Base-by-base conservation (phyloP, 2,113 vertebrate genomes). In the Notothenia rossii region DNA sequence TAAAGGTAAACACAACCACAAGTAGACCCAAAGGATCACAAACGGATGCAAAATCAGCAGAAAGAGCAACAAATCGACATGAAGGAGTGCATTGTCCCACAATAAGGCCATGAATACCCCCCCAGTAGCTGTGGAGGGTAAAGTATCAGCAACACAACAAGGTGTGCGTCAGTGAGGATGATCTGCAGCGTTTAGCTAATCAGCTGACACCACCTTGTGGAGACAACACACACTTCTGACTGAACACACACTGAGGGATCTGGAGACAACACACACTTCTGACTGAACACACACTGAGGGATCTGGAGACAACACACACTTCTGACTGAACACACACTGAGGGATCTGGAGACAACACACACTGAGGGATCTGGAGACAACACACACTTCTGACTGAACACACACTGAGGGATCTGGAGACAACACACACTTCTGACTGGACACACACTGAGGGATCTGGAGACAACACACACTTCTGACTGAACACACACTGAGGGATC, bases 141-240 rank as follows among this genome's bases (percentile, higher is more conserved):
- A 36, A 11, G 53, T 5, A 36, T 62, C 61, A 59, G 22, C 12
- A 18, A 46, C 76, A 58, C 63, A 51, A 7, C 12, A 8, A 45
- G 29, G 51, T 11, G 13, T 63, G 15, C 15, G 10, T 33, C 61
- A 46, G 53, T 63, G 68, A 69, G 40, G 72, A 73, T 81, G 55
- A 82, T 51, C 56, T 64, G 50, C 56, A 76, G 15, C 51, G 58
- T 62, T 65, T 77, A 91, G 83, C 84, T 92, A 92, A 93, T 94
- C 91, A 93, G 77, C 82, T 85, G 91, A 91, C 94, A 86, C 94
- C 94, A 92, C 92, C 95, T 95, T 92, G 94, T 95, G 95, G 94
- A 91, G 88, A 88, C 69, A 66, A 72, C 49, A 69, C 75, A 82
- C 62, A 85, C 55, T 72, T 86, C 63, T 79, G 63, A 82, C 22